These are phyloP conservation scores for Chondrilla cf. caribensis DNA, from an alignment of 37 sponge, comb jelly and placozoan species.

Conservation along the genomic window DNA sequence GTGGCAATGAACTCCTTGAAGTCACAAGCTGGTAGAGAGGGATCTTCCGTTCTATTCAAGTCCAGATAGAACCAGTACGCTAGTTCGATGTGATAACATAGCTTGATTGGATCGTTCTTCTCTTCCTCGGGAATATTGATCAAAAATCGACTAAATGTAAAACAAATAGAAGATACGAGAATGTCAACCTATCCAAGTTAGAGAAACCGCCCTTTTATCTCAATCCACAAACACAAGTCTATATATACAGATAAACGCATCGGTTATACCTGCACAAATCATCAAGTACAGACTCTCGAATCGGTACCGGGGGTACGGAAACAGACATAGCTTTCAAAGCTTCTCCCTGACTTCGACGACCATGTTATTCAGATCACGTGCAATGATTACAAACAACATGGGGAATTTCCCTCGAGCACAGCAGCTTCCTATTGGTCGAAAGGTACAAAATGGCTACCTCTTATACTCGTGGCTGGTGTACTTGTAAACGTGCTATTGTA, in stretches of 20 bases:
- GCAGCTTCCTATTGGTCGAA: too few relatives aligned
- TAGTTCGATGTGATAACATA: conserved; percentile 80
- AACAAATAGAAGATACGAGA: not conserved
- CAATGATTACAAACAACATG: too few relatives aligned
- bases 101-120: conserved; percentile 58
- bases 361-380: too few relatives aligned
- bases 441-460: too few relatives aligned
- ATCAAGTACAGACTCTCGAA: conserved; percentile 48
- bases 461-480: too few relatives aligned
- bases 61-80: conserved; percentile 93
- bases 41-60: conserved; percentile 62
- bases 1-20: conserved; percentile 75
- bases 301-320: conserved; percentile 23
- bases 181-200: too few relatives aligned
- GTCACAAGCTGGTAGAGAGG: conserved; percentile 68
- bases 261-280: conserved; percentile 50
- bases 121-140: conserved; percentile 78
- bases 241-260: not conserved
- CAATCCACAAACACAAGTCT: too few relatives aligned
- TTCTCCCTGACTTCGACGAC: too few relatives aligned
- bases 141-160: conserved; percentile 71
- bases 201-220: too few relatives aligned
- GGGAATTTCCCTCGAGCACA: too few relatives aligned
- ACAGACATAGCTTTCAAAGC: too few relatives aligned
- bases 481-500: too few relatives aligned